phyloP scores from a whole-genome alignment of 2,888 invertebrate genomes.

The Bugula neritina region DNA sequence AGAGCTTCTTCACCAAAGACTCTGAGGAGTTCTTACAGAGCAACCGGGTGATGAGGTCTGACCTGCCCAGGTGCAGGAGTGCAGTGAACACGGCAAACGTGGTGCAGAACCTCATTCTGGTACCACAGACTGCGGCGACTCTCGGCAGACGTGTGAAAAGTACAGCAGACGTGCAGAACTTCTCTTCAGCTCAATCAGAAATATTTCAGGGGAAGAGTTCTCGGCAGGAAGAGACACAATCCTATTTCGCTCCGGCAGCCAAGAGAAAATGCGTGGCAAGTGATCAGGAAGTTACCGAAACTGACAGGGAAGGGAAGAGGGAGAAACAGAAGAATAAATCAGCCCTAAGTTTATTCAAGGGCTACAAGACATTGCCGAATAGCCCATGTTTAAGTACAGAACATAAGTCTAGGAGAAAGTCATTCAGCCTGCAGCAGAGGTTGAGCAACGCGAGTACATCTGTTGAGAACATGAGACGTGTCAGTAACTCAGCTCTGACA shows the following conservation, averaged over 20 bases:
- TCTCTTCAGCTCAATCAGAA: not conserved
- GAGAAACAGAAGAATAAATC: no score
- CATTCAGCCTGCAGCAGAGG: no score
- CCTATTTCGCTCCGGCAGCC: not conserved
- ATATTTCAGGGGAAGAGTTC: not conserved
- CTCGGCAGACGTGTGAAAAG: conserved; percentile 6
- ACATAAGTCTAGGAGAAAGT: no score
- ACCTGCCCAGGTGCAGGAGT: conserved; percentile 8
- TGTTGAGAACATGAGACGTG: no score
- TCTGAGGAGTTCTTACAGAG: conserved; percentile 15
- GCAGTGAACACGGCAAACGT: not conserved
- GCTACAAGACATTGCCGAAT: no score
- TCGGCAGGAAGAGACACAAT: not conserved
- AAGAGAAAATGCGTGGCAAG: no score
- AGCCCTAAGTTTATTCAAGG: no score
- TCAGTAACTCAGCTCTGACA: no score
- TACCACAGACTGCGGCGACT: not conserved
- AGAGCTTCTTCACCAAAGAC: conserved; percentile 26
- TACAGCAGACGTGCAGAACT: not conserved
- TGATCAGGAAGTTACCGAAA: no score
- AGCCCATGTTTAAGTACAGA: no score
- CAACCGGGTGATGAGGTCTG: conserved; percentile 3
- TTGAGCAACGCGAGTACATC: no score
- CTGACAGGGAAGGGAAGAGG: no score
- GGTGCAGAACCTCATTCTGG: not conserved